phyloP scores from a whole-genome alignment of 2,888 invertebrate species.

The Phortica okadai region DNA sequence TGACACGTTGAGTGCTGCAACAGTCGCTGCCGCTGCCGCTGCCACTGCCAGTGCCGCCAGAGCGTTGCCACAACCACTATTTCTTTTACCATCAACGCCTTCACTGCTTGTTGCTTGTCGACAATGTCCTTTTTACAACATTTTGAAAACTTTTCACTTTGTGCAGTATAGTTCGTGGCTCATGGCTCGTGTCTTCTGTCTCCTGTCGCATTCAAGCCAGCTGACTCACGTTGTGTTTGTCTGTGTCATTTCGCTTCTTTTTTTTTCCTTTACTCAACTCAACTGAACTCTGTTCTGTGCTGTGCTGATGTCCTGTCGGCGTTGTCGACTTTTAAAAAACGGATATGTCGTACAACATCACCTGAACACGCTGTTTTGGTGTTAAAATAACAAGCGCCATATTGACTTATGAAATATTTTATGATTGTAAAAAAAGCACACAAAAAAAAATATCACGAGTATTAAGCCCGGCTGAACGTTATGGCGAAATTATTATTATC shows the following conservation, averaged over 20 bases:
- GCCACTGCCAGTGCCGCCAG: background rate
- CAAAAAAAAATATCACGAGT: background rate
- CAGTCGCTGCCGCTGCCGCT: background rate
- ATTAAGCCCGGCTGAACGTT: background rate
- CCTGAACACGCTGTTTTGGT: slow-evolving; percentile 44
- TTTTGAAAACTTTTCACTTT: slow-evolving; percentile 18
- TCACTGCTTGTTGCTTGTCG: slow-evolving; percentile 9
- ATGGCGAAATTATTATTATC: slow-evolving; percentile 14
- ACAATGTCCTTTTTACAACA: slow-evolving; percentile 3
- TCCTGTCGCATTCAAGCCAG: slow-evolving; percentile 11
- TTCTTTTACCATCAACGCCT: background rate
- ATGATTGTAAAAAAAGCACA: background rate
- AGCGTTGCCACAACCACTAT: background rate
- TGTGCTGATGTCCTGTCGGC: slow-evolving; percentile 8
- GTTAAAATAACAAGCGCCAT: slow-evolving; percentile 70
- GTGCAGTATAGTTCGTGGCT: background rate
- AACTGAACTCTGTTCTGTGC: background rate
- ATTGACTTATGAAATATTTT: slow-evolving; percentile 67
- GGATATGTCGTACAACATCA: slow-evolving; percentile 10
- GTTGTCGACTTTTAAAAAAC: slow-evolving; percentile 1
- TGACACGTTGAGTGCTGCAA: slow-evolving; percentile 11
- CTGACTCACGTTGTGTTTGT: slow-evolving; percentile 3
- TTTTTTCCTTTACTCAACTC: background rate
- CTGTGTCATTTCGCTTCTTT: background rate
- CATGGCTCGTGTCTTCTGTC: background rate